Percentiles rank a stretch among this genome's conserved stretches.
These are phyloP conservation scores for Chironomus riparius DNA, from an alignment of 2,888 invertebrate species.

Conservation along the genomic window DNA sequence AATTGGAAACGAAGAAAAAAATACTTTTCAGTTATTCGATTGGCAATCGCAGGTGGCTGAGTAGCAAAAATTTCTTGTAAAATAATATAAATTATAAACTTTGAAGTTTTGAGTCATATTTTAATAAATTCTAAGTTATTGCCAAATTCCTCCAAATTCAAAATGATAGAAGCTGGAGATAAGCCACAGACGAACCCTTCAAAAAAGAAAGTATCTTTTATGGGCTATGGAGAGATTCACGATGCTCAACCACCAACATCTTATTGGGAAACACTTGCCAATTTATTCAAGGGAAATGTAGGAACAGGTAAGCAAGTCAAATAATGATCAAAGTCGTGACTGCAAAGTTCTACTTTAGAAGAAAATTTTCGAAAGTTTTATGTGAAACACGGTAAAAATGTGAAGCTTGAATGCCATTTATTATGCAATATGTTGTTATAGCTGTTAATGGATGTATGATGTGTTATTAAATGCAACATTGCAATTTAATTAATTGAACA, in stretches of 20 bases:
- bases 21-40: neutral
- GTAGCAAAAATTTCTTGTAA: neutral
- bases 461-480: too few species aligned
- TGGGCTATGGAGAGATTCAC: neutral
- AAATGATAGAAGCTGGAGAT: neutral
- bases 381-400: too few species aligned
- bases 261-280: slow-evolving; percentile 78
- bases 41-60: neutral
- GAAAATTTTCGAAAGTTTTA: too few species aligned
- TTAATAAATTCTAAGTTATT: neutral
- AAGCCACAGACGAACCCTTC: neutral
- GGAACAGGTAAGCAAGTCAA: slow-evolving; percentile 60
- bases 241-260: neutral
- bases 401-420: neutral
- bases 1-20: too few species aligned
- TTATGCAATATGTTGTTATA: neutral
- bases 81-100: neutral
- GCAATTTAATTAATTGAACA: too few species aligned
- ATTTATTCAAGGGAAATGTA: slow-evolving; percentile 89
- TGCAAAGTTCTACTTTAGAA: too few species aligned
- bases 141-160: neutral
- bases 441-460: too few species aligned
- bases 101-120: neutral
- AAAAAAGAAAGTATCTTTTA: neutral
- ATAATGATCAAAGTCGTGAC: neutral